These are phyloP conservation scores for Sebastes hubbsi DNA, from an alignment of 2,797 vertebrate genomes.

Conservation along the genomic window DNA sequence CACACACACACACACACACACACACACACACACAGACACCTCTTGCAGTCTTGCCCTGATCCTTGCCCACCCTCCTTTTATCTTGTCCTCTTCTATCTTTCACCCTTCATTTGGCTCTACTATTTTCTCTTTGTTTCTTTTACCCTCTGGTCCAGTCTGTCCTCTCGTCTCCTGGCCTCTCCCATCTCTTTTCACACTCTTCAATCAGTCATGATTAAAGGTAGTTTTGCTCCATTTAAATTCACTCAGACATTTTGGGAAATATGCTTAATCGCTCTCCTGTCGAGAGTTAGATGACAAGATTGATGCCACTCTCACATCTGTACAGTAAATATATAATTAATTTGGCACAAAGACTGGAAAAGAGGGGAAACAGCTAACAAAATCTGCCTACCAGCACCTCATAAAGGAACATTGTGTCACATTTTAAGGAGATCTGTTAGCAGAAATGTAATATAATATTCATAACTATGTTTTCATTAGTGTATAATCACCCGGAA, in stretches of 20 bases:
- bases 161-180: conserved; percentile 5
- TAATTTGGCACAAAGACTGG: not conserved
- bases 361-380: not conserved
- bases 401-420: too few relatives aligned
- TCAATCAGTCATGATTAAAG: not conserved
- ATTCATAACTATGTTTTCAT: too few relatives aligned
- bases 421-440: too few relatives aligned
- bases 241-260: not conserved
- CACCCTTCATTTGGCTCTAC: conserved; percentile 19
- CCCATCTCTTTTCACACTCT: not conserved
- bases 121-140: not conserved
- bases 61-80: conserved; percentile 25
- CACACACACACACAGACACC: not conserved
- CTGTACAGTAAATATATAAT: not conserved
- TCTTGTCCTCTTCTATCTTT: conserved; percentile 40
- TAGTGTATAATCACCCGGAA: too few relatives aligned
- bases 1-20: not conserved
- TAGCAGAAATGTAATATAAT: too few relatives aligned
- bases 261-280: not conserved
- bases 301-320: not conserved
- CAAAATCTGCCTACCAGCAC: not conserved
- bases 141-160: conserved; percentile 26
- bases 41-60: conserved; percentile 15
- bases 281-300: not conserved
- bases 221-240: not conserved